These are phyloP conservation scores for Leptinotarsa tumamoca DNA, from an alignment of 2,888 invertebrate species.

Conservation along the genomic window DNA sequence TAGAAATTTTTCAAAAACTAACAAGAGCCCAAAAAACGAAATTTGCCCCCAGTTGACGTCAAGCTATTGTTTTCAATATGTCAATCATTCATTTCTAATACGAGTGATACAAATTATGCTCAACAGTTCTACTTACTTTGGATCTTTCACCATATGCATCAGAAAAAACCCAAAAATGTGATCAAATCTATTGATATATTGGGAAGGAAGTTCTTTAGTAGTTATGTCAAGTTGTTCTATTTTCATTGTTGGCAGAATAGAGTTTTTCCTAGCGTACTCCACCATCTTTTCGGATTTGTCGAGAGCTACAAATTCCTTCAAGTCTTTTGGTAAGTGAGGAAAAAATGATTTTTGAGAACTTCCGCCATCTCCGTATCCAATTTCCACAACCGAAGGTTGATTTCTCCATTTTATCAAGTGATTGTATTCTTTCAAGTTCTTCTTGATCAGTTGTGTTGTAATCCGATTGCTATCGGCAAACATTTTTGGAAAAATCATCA, in stretches of 20 bases:
- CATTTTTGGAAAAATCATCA: conserved; percentile 7
- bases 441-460: background rate
- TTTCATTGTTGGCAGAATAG: conserved; percentile 27
- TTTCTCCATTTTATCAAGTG: conserved; percentile 24
- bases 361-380: conserved; percentile 8
- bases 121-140: background rate
- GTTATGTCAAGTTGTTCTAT: conserved; percentile 37
- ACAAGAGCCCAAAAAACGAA: too few species aligned
- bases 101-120: background rate
- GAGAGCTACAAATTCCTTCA: background rate
- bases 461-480: background rate
- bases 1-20: too few species aligned
- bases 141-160: conserved; percentile 8
- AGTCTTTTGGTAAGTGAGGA: background rate
- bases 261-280: conserved; percentile 8
- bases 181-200: conserved; percentile 13
- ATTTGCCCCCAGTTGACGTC: too few species aligned
- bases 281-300: background rate
- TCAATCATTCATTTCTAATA: too few species aligned
- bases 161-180: conserved; percentile 12
- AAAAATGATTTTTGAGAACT: background rate
- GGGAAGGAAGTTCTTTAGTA: background rate
- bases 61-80: too few species aligned
- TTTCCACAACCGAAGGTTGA: background rate
- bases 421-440: conserved; percentile 7